Conservation (phyloP, 2,888 invertebrate species). For the Neoscelio sp. region DNA sequence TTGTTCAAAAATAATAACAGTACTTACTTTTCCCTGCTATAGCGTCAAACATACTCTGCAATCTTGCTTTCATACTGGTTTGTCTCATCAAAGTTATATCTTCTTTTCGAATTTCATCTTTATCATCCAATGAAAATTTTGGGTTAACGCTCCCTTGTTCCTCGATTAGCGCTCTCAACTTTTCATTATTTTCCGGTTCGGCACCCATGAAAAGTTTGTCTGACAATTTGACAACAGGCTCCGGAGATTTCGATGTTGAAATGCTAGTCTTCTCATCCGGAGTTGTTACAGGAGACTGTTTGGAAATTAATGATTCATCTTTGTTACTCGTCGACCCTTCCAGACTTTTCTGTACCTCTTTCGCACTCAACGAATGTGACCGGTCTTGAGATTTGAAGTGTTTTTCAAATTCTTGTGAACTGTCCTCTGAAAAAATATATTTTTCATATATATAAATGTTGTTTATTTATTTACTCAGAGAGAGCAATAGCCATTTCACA, state of each 20-base stretch:
- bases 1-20: neutral
- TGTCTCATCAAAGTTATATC: slow-evolving; percentile 81
- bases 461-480: too few species aligned
- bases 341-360: slow-evolving; percentile 13
- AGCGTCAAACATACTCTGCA: slow-evolving; percentile 82
- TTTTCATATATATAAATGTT: too few species aligned
- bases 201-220: slow-evolving; percentile 81
- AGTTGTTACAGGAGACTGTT: neutral
- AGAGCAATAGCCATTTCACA: too few species aligned
- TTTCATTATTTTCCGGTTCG: slow-evolving; percentile 78
- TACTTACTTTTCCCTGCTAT: slow-evolving; percentile 80
- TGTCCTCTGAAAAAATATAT: slow-evolving; percentile 73
- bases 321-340: slow-evolving; percentile 2
- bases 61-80: slow-evolving; percentile 79
- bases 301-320: neutral
- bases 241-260: slow-evolving; percentile 1
- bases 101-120: slow-evolving; percentile 80
- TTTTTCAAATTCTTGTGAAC: slow-evolving; percentile 78
- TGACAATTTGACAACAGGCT: slow-evolving; percentile 69
- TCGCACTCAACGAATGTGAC: slow-evolving; percentile 43
- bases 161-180: slow-evolving; percentile 76
- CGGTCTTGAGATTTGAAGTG: slow-evolving; percentile 78
- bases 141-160: slow-evolving; percentile 76
- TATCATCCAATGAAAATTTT: slow-evolving; percentile 76
- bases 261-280: neutral